Conservation (phyloP, 1,140 invertebrate genomes). For the Diplogasteroides magnus region DNA sequence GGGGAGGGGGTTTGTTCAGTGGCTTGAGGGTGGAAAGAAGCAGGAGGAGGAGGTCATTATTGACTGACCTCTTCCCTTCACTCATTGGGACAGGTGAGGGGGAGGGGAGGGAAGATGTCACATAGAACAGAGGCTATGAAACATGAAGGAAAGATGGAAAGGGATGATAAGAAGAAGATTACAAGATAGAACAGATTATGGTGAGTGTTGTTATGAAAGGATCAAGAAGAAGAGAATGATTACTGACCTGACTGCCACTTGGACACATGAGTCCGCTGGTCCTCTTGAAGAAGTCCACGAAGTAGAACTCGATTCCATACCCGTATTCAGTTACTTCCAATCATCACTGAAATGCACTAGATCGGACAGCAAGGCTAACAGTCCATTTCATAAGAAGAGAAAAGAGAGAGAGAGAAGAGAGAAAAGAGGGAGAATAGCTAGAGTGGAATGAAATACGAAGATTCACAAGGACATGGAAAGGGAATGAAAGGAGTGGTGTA, state of each 20-base stretch:
- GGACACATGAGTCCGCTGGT: constrained; percentile 1
- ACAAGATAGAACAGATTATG: not conserved
- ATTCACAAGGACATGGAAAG: no score
- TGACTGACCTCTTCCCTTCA: not conserved
- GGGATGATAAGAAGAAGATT: not conserved
- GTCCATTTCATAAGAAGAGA: constrained; percentile 11
- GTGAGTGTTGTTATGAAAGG: not conserved
- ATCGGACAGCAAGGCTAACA: constrained; percentile 8
- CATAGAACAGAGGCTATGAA: constrained; percentile 1
- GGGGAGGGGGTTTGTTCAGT: not conserved
- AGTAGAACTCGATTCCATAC: not conserved
- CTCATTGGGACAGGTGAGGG: not conserved
- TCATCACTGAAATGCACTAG: not conserved
- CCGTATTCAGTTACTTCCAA: not conserved
- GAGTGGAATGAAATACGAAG: no score
- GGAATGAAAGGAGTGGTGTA: no score
- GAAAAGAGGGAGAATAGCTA: no score
- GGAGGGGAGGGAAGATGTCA: not conserved
- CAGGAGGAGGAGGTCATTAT: no score
- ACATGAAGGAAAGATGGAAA: not conserved
- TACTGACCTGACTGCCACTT: constrained; percentile 15
- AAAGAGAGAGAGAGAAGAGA: constrained; percentile 3
- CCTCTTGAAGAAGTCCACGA: not conserved
- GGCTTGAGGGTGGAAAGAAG: constrained; percentile 1
- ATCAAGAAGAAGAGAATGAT: not conserved